A percentile compares a stretch with the other conserved stretches of the same genome.
These are phyloP conservation scores for Bombus impatiens DNA, from an alignment of 1,140 invertebrate genomes.

Conservation along the genomic window DNA sequence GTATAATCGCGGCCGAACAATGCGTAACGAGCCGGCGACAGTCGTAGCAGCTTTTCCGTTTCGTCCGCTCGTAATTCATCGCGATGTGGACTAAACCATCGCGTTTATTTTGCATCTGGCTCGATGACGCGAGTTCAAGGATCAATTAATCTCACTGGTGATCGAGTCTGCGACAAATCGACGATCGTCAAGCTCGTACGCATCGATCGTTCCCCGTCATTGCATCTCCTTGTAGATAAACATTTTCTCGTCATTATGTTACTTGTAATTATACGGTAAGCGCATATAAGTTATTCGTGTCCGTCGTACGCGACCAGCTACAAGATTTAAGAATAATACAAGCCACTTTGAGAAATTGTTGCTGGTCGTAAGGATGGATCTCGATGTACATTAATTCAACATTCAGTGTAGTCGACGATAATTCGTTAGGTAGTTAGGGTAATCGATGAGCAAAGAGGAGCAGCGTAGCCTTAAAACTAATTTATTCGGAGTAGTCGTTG, in stretches of 20 bases:
- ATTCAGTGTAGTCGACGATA: slow-evolving; percentile 32
- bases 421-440: slow-evolving; percentile 47
- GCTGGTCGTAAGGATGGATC: slow-evolving; percentile 13
- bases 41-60: not conserved
- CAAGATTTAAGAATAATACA: not conserved
- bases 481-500: slow-evolving; percentile 64
- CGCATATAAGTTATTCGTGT: slow-evolving; percentile 38
- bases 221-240: slow-evolving; percentile 57
- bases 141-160: not conserved
- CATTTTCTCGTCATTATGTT: slow-evolving; percentile 47
- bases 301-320: not conserved
- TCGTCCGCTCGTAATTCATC: not conserved
- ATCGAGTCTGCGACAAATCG: not conserved
- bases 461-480: slow-evolving; percentile 66
- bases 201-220: slow-evolving; percentile 26
- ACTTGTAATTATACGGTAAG: slow-evolving; percentile 35
- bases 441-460: slow-evolving; percentile 43
- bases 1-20: slow-evolving; percentile 44
- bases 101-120: not conserved
- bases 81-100: not conserved
- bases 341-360: not conserved
- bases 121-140: not conserved
- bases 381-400: slow-evolving; percentile 52
- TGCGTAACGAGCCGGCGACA: slow-evolving; percentile 18
- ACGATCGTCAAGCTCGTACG: not conserved